Conservation (phyloP, 1,140 invertebrate species). For the Drosophila nannoptera region DNA sequence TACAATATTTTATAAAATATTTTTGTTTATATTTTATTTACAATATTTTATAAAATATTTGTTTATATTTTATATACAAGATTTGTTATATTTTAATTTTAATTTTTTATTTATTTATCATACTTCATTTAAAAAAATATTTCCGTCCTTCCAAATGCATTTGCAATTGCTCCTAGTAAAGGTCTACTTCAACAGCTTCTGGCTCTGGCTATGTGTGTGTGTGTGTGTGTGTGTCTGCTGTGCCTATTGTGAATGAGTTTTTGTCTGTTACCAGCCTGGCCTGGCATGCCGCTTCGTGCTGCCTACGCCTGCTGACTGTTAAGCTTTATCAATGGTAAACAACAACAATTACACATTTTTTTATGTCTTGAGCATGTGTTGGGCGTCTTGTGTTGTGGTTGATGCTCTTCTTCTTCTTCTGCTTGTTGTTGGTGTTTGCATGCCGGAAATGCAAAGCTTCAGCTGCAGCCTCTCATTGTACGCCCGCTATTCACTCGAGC, state of each 20-base stretch:
- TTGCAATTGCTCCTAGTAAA: conserved; percentile 5
- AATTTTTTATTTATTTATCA: too few species aligned
- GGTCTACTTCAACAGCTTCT: conserved; percentile 27
- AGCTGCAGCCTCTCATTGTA: conserved; percentile 45
- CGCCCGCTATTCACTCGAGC: conserved; percentile 8
- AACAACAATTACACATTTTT: conserved; percentile 75
- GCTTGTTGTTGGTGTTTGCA: conserved; percentile 46
- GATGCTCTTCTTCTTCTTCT: not conserved
- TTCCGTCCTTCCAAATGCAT: not conserved
- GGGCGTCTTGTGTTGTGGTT: too few species aligned
- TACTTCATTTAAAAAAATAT: too few species aligned
- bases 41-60: too few species aligned
- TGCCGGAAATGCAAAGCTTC: conserved; percentile 76
- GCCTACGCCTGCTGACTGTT: conserved; percentile 40
- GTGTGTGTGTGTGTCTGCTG: conserved; percentile 18
- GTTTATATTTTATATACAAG: too few species aligned
- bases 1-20: too few species aligned
- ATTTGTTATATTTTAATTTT: too few species aligned
- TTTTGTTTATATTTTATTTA: too few species aligned
- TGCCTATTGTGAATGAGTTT: conserved; percentile 72
- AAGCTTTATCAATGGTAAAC: conserved; percentile 68
- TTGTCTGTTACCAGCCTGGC: conserved; percentile 3
- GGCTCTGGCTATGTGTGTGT: conserved; percentile 1
- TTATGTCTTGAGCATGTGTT: conserved; percentile 62
- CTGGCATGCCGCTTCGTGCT: conserved; percentile 6